Percentiles rank a stretch among this genome's conserved stretches.
phyloP scores from a whole-genome alignment of 2,888 invertebrate genomes.

The Timandra comae region DNA sequence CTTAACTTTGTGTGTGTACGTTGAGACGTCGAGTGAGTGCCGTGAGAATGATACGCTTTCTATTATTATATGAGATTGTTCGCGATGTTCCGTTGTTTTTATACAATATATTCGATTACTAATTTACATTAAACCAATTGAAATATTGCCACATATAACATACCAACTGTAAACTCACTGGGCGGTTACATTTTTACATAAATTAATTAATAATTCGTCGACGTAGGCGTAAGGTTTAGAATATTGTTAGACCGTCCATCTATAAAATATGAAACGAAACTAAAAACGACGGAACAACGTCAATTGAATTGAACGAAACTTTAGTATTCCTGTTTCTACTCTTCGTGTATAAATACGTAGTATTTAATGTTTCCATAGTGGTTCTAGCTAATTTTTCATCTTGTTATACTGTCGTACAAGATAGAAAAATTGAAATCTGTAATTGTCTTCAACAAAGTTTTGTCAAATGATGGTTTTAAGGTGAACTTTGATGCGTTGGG shows the following conservation, averaged over 20 bases:
- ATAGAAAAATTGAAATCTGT: constrained; percentile 29
- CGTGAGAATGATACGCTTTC: constrained; percentile 65
- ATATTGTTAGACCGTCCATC: constrained; percentile 55
- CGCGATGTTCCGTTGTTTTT: constrained; percentile 46
- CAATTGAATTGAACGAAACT: constrained; percentile 48
- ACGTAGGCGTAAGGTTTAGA: constrained; percentile 35
- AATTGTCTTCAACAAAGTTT: too few species aligned
- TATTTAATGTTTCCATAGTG: constrained; percentile 55
- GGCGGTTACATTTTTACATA: not conserved
- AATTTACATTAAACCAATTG: not conserved
- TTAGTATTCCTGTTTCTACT: constrained; percentile 62
- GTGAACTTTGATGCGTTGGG: constrained; percentile 44
- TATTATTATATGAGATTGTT: constrained; percentile 43
- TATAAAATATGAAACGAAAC: constrained; percentile 15
- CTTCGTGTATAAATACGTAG: constrained; percentile 62
- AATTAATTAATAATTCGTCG: constrained; percentile 28
- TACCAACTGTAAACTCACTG: not conserved
- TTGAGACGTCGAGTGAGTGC: constrained; percentile 39
- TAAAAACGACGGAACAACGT: constrained; percentile 45
- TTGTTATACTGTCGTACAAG: constrained; percentile 44
- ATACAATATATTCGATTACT: constrained; percentile 19
- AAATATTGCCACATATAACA: not conserved
- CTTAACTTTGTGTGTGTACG: constrained; percentile 33
- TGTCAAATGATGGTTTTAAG: constrained; percentile 35
- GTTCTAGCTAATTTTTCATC: constrained; percentile 57